These are phyloP conservation scores for Tenthredo livida DNA, from an alignment of 2,888 invertebrate genomes.

Conservation along the genomic window DNA sequence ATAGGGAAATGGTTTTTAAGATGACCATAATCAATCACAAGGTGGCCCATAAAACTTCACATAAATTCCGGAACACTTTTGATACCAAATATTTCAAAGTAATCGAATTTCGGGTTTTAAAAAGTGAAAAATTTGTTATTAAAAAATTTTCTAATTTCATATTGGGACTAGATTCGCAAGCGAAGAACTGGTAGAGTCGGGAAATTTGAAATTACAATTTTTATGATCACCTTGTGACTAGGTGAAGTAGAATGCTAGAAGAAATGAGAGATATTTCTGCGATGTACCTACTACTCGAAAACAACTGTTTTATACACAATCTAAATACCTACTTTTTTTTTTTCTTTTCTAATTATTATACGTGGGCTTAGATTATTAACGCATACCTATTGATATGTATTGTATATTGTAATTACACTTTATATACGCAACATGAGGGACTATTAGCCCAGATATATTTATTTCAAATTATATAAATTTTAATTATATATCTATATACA, in stretches of 20 bases:
- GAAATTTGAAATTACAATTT: not conserved
- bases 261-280: not conserved
- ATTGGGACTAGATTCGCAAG: not conserved
- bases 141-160: not conserved
- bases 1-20: not conserved
- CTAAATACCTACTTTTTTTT: not conserved
- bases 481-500: too few species aligned
- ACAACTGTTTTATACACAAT: not conserved
- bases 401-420: constrained; percentile 30
- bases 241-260: not conserved
- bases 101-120: not conserved
- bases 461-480: constrained; percentile 5
- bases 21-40: not conserved
- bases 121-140: not conserved
- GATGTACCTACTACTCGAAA: not conserved
- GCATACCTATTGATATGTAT: constrained; percentile 11
- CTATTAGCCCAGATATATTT: constrained; percentile 1
- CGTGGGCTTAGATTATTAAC: not conserved
- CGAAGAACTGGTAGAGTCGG: not conserved
- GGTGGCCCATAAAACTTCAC: not conserved
- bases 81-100: not conserved
- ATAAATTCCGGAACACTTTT: not conserved
- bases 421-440: constrained; percentile 28
- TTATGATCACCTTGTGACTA: constrained; percentile 6
- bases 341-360: not conserved